Conservation (phyloP, 1,140 invertebrate species). For the Tribolium castaneum region DNA sequence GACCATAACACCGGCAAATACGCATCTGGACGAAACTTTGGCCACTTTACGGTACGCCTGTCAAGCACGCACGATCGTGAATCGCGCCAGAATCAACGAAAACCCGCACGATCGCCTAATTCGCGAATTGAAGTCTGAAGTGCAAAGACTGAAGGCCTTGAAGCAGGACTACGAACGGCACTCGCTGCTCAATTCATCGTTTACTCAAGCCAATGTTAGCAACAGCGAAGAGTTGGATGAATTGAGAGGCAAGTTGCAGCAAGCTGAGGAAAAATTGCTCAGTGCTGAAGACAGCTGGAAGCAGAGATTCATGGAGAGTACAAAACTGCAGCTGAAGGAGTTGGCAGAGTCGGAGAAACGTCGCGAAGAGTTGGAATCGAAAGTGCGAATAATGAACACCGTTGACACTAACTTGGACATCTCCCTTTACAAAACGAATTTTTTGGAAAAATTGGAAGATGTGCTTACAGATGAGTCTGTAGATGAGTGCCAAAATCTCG, state of each 20-base stretch:
- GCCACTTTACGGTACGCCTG: conserved; percentile 89
- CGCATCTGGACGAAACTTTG: conserved; percentile 83
- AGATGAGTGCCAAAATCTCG: conserved; percentile 41
- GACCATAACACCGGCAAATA: conserved; percentile 80
- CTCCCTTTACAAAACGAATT: conserved; percentile 67
- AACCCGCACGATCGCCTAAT: conserved; percentile 77
- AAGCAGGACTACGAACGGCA: conserved; percentile 69
- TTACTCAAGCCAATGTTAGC: conserved; percentile 58
- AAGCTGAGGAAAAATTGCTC: conserved; percentile 70
- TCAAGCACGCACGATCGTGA: conserved; percentile 89
- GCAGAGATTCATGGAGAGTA: conserved; percentile 64
- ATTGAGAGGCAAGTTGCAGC: conserved; percentile 69
- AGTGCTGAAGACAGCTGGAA: conserved; percentile 71
- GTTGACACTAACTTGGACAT: conserved; percentile 61
- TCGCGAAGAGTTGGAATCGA: conserved; percentile 68
- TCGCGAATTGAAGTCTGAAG: conserved; percentile 75
- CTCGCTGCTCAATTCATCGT: conserved; percentile 54
- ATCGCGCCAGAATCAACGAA: conserved; percentile 82
- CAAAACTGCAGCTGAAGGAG: conserved; percentile 60
- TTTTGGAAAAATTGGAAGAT: conserved; percentile 67
- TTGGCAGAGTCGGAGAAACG: conserved; percentile 71
- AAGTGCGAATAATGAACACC: conserved; percentile 59
- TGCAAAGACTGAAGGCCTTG: conserved; percentile 71
- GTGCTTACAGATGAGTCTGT: conserved; percentile 61
- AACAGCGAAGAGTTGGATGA: conserved; percentile 64